Evolutionary conservation across 2,797 vertebrate species (phyloP).

Genomic region (Hafferia zeledoni): DNA sequence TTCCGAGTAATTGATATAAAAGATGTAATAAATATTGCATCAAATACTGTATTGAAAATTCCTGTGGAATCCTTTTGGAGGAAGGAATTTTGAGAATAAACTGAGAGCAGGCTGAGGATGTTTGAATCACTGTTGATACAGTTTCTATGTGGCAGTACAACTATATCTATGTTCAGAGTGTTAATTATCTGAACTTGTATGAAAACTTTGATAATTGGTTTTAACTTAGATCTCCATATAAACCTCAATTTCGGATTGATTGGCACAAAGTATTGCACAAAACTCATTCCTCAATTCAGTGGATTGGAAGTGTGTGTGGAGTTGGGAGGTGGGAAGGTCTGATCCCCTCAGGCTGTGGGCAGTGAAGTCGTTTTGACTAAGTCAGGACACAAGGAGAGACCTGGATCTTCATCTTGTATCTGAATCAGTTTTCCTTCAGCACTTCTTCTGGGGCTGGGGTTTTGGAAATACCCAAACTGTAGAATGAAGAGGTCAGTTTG

Average conservation of each 20-base stretch:
- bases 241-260: neutral
- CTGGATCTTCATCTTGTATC: neutral
- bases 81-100: neutral
- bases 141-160: neutral
- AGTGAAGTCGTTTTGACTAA: neutral
- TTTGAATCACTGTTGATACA: neutral
- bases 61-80: neutral
- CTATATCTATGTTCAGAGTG: neutral
- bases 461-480: neutral
- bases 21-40: neutral
- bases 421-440: neutral
- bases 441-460: neutral
- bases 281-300: fast-evolving
- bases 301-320: neutral
- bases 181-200: neutral
- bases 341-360: neutral
- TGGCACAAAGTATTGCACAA: neutral
- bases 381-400: neutral
- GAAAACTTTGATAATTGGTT: neutral
- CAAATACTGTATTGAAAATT: neutral
- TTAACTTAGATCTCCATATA: neutral
- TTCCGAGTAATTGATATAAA: neutral
- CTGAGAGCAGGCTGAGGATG: neutral
- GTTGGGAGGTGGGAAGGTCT: neutral
- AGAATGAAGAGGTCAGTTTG: neutral